These are phyloP conservation scores for Pelobates fuscus DNA, from an alignment of 2,113 vertebrate genomes.

Conservation along the genomic window DNA sequence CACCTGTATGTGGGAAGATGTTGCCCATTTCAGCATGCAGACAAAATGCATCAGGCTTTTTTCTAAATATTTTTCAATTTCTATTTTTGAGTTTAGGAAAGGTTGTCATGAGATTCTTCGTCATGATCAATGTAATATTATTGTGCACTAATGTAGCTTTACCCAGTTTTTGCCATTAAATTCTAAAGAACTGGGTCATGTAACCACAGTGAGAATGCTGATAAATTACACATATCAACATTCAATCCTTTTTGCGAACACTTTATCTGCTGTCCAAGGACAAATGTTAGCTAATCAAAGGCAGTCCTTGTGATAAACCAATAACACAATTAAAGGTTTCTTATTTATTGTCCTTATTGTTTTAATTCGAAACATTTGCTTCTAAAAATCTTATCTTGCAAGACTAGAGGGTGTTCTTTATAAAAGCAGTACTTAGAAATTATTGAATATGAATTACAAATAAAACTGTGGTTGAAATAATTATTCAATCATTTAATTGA, in stretches of 20 bases:
- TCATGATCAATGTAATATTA: conserved; percentile 46
- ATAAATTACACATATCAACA: conserved; percentile 40
- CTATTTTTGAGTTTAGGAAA: conserved; percentile 17
- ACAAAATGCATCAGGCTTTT: too few relatives aligned
- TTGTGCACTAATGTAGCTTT: conserved; percentile 11
- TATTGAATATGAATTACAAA: too few relatives aligned
- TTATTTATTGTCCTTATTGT: too few relatives aligned
- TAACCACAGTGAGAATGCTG: conserved; percentile 39
- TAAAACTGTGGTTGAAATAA: too few relatives aligned
- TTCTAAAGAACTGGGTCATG: conserved; percentile 49
- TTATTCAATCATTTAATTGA: too few relatives aligned
- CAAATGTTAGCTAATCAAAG: not conserved
- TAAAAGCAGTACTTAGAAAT: too few relatives aligned
- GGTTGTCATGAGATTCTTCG: conserved; percentile 42
- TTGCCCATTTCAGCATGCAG: too few relatives aligned
- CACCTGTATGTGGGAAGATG: too few relatives aligned
- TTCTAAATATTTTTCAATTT: conserved; percentile 8
- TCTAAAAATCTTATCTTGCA: too few relatives aligned
- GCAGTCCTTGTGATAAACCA: not conserved
- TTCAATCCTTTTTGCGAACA: conserved; percentile 9
- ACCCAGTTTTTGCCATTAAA: conserved; percentile 43
- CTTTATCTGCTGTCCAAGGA: not conserved
- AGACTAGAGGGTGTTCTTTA: too few relatives aligned
- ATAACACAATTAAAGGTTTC: too few relatives aligned
- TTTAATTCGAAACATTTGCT: too few relatives aligned